Base-by-base conservation (phyloP, 2,888 invertebrate genomes). In the Cephus rjabovi region DNA sequence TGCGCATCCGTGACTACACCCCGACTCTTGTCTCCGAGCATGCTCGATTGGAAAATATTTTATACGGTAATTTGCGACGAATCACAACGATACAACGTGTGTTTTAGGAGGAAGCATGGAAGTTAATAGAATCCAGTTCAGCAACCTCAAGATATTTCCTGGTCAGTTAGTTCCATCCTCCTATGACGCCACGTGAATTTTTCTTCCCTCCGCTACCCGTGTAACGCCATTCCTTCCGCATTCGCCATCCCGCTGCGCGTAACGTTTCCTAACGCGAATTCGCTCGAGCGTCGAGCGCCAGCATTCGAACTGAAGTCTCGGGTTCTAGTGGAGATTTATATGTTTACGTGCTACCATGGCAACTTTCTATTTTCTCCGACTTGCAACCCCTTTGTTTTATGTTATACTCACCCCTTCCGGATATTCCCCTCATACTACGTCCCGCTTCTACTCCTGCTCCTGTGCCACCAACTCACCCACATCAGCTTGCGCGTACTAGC, bases 271-370 rank as follows among this genome's bases (percentile, higher is more conserved):
- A 56, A 56, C 56, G 23, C 56, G 56, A 56, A 56, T 56, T 56
- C 56, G 56, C 56, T 56, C 56, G 23, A 56, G 56, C 56, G 56
- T 56, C 56, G 56, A 56, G 56, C 56, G 56, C 56, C 56, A 23
- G 56, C 9, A 56, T 56, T 56, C 23, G 56, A 40, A 40, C 40
- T 40, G 40, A 56, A 56, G 56, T 56, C 56, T 23, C 56, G 23
- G 56, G 15, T 56, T 23, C 56, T 56, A 56, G 83, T 80, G 80
- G 84, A 88, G 89, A 90, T 90, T 90, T 90, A 90, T 90, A 89
- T 90, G 90, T 90, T 90, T 90, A 90, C 90, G 89, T 87, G 90
- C 84, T 88, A 82, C 88, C 87, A 86, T 87, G 85, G 89, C 85
- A 89, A 90, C 89, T 89, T 90, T 90, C 88, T 89, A 87, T 88